Percentiles rank a stretch among this genome's conserved stretches.
These are phyloP conservation scores for Leucopsar rothschildi DNA, from an alignment of 2,113 vertebrate species.

Conservation along the genomic window DNA sequence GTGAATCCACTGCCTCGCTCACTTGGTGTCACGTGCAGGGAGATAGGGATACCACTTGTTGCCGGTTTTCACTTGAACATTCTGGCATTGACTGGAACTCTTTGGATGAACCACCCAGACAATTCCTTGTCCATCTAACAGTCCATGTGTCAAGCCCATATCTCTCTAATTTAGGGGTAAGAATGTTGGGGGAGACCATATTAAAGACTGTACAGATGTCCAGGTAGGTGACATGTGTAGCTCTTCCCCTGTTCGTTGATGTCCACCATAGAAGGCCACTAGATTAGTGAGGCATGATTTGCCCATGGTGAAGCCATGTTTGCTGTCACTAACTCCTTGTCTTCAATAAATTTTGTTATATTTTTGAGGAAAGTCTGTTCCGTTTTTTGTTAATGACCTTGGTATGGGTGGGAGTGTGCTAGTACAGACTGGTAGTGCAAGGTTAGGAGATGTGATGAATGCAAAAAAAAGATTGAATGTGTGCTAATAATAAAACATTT, in stretches of 20 bases:
- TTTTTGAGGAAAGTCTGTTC: not conserved
- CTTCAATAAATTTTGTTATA: not conserved
- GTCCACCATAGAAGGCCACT: fast-evolving
- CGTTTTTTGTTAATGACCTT: not conserved
- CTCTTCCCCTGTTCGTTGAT: not conserved
- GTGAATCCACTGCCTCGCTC: fast-evolving
- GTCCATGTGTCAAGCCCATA: not conserved
- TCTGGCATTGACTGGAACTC: not conserved
- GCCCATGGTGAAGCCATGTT: not conserved
- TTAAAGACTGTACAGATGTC: not conserved
- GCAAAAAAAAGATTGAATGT: not conserved
- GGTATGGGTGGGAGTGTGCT: not conserved
- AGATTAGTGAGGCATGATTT: not conserved
- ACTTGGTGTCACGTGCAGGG: not conserved
- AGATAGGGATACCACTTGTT: not conserved
- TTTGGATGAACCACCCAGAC: fast-evolving
- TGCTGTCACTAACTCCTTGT: not conserved
- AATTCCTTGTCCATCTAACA: not conserved
- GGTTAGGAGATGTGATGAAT: not conserved
- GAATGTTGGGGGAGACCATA: fast-evolving
- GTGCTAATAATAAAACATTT: not conserved
- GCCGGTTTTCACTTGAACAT: not conserved
- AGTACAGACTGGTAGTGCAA: not conserved
- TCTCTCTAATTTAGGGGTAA: not conserved
- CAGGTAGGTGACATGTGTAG: not conserved